Percentiles rank a stretch among this genome's conserved stretches.
phyloP scores from a whole-genome alignment of 2,797 vertebrate species.

The Sparus aurata region DNA sequence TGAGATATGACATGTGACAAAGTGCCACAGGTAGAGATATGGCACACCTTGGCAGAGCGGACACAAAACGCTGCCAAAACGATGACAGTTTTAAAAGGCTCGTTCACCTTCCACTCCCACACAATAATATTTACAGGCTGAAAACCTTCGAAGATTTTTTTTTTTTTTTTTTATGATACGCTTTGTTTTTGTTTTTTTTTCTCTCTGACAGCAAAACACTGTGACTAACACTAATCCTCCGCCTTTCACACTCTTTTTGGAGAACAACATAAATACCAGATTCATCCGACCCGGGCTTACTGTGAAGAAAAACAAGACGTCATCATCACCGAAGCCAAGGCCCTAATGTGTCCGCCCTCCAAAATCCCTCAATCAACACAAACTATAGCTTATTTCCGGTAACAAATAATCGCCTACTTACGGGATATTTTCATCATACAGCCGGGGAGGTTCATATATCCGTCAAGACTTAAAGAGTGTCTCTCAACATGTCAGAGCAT shows the following conservation, averaged over 20 bases:
- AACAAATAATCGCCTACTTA: conserved; percentile 72
- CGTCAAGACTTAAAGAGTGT: conserved; percentile 63
- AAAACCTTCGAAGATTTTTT: conserved; percentile 2
- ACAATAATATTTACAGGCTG: conserved; percentile 25
- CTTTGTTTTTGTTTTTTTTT: conserved; percentile 31
- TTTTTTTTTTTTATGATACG: conserved; percentile 4
- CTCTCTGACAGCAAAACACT: conserved; percentile 7
- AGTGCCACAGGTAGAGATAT: conserved; percentile 19
- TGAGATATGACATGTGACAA: conserved; percentile 43
- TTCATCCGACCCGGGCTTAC: conserved; percentile 8
- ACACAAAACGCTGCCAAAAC: conserved; percentile 27
- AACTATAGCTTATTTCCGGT: conserved; percentile 10
- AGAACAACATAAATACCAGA: conserved; percentile 1
- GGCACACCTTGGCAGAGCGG: conserved; percentile 27
- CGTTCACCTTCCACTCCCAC: conserved; percentile 29
- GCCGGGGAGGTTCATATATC: conserved; percentile 63
- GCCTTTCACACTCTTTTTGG: background rate
- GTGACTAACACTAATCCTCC: background rate
- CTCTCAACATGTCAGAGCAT: conserved; percentile 75
- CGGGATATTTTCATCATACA: conserved; percentile 83
- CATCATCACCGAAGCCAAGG: conserved; percentile 11
- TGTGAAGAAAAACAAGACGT: conserved; percentile 27
- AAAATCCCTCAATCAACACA: conserved; percentile 26
- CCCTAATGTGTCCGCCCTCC: conserved; percentile 7
- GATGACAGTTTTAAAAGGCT: conserved; percentile 53